Evolutionary conservation across 2,797 vertebrate species (phyloP).

Genomic region (Lycodopsis pacificus): DNA sequence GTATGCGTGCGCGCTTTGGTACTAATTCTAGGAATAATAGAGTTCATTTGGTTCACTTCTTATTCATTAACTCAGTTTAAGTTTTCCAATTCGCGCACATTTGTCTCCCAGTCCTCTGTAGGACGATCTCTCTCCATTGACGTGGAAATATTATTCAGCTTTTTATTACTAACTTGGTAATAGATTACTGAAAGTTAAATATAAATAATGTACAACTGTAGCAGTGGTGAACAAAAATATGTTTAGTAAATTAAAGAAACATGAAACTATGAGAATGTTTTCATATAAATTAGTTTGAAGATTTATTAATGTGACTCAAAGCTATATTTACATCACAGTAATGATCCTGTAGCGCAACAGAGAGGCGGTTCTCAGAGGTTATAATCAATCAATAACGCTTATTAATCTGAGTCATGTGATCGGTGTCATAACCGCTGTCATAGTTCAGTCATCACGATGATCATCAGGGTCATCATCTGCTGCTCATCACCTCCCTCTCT

Average conservation of each 20-base stretch:
- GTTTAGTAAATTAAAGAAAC: no score
- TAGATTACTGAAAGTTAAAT: not conserved
- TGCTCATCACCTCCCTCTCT: not conserved
- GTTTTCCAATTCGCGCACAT: not conserved
- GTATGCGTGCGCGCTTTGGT: not conserved
- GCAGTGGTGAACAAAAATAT: not conserved
- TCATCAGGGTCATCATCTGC: not conserved
- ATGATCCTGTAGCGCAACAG: not conserved
- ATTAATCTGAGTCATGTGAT: constrained; percentile 14
- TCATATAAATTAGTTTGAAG: no score
- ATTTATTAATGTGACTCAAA: no score
- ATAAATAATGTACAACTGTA: not conserved
- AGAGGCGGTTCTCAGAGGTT: not conserved
- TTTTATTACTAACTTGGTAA: not conserved
- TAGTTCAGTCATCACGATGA: not conserved
- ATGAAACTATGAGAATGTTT: no score
- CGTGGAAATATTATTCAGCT: not conserved
- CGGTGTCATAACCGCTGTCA: not conserved
- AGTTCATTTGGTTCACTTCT: not conserved
- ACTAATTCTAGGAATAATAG: not conserved
- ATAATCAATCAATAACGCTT: not conserved
- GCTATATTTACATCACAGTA: not conserved
- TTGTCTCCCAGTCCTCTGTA: not conserved
- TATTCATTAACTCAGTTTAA: not conserved
- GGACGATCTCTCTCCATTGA: no score